Percentiles rank a stretch among this genome's conserved stretches.
These are phyloP conservation scores for Pseudocheirus occidentalis DNA, from an alignment of 2,797 vertebrate species.

Conservation along the genomic window DNA sequence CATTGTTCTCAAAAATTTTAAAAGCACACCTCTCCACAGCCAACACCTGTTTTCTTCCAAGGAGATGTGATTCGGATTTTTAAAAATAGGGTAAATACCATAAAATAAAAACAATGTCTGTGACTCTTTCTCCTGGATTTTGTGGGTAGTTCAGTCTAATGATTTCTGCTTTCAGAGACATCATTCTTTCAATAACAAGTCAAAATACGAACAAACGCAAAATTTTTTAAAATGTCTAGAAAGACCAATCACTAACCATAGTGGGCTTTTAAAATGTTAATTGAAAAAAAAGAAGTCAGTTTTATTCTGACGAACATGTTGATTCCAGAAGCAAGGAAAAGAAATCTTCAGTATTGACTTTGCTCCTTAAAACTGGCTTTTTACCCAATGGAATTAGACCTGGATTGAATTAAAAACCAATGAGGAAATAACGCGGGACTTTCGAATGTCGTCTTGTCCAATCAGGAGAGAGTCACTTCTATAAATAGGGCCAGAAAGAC, in stretches of 20 bases:
- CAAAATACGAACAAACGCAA: not conserved
- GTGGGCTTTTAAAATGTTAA: not conserved
- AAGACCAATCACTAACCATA: not conserved
- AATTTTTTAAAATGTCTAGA: not conserved
- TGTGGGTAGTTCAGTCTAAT: not conserved
- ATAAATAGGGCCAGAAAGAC: not conserved
- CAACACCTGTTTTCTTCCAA: not conserved
- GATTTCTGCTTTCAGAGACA: not conserved
- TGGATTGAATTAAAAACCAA: not conserved
- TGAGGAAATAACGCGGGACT: not conserved
- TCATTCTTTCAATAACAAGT: not conserved
- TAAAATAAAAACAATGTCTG: not conserved
- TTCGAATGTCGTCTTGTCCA: not conserved
- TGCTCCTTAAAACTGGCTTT: not conserved
- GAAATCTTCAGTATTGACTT: not conserved
- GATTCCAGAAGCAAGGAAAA: not conserved
- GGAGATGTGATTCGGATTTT: not conserved
- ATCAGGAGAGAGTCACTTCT: constrained; percentile 1
- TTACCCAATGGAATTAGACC: not conserved
- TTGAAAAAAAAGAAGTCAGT: not conserved
- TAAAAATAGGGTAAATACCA: not conserved
- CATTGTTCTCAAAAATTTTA: not conserved
- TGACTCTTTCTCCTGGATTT: not conserved
- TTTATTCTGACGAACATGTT: not conserved
- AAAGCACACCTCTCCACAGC: not conserved